A percentile compares a stretch with the other conserved stretches of the same genome.
These are phyloP conservation scores for Mormyrops attenuatus DNA, from an alignment of 2,797 vertebrate species.

Conservation along the genomic window DNA sequence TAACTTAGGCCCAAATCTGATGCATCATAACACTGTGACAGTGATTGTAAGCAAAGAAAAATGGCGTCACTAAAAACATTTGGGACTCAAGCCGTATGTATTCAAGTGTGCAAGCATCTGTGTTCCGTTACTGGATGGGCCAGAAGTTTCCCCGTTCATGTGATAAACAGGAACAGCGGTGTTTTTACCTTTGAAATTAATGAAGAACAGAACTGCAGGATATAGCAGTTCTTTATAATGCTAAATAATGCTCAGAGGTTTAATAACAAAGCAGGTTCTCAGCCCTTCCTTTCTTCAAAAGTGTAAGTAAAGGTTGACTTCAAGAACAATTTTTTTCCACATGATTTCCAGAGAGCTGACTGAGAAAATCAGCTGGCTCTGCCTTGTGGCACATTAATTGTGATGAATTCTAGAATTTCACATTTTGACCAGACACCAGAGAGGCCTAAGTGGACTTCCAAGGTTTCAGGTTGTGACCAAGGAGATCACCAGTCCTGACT, in stretches of 20 bases:
- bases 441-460: background rate
- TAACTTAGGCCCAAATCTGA: background rate
- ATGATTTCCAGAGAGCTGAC: background rate
- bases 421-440: background rate
- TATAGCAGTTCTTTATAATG: background rate
- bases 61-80: background rate
- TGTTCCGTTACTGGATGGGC: background rate
- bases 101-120: background rate
- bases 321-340: background rate
- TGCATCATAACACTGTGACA: background rate
- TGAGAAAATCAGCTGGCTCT: background rate
- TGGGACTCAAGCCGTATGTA: background rate
- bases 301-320: background rate
- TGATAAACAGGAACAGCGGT: background rate
- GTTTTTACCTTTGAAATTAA: conserved; percentile 8
- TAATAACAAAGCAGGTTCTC: conserved; percentile 1
- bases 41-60: background rate
- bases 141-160: background rate
- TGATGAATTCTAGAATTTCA: background rate
- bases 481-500: background rate
- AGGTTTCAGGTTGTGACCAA: background rate
- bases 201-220: background rate
- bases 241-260: conserved; percentile 9
- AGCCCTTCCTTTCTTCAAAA: background rate
- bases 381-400: background rate